Percentiles rank a stretch among this genome's conserved stretches.
phyloP scores from a whole-genome alignment of 2,797 vertebrate species.

The Pipistrellus pygmaeus region DNA sequence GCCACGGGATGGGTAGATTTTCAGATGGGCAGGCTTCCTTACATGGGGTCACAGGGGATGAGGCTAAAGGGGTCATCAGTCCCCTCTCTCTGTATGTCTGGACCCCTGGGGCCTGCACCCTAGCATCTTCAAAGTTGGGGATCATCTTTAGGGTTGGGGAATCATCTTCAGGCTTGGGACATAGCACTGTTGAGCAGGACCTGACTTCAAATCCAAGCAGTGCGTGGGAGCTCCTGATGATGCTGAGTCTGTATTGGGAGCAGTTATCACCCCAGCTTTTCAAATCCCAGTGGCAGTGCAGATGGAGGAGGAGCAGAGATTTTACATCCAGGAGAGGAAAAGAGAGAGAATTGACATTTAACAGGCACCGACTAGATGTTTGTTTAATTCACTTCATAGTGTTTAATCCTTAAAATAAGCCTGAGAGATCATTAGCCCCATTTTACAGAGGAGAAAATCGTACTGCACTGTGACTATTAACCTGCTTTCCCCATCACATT shows the following conservation, averaged over 20 bases:
- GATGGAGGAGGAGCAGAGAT: neutral
- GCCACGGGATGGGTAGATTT: neutral
- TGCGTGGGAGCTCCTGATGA: neutral
- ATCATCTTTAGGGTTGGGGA: neutral
- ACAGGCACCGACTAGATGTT: neutral
- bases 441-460: slow-evolving; percentile 23
- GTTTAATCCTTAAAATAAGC: slow-evolving; percentile 6
- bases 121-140: neutral
- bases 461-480: neutral
- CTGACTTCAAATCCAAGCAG: neutral
- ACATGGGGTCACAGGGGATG: neutral
- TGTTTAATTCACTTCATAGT: neutral
- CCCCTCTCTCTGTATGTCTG: neutral
- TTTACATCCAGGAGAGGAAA: neutral
- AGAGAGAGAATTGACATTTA: neutral
- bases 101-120: neutral
- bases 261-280: neutral
- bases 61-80: neutral
- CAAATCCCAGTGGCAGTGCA: neutral
- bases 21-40: neutral
- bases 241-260: neutral
- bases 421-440: neutral
- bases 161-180: neutral
- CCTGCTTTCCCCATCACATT: neutral
- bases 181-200: neutral